Evolutionary conservation across 2,113 vertebrate genomes (phyloP).

Genomic region (Promerops cafer): DNA sequence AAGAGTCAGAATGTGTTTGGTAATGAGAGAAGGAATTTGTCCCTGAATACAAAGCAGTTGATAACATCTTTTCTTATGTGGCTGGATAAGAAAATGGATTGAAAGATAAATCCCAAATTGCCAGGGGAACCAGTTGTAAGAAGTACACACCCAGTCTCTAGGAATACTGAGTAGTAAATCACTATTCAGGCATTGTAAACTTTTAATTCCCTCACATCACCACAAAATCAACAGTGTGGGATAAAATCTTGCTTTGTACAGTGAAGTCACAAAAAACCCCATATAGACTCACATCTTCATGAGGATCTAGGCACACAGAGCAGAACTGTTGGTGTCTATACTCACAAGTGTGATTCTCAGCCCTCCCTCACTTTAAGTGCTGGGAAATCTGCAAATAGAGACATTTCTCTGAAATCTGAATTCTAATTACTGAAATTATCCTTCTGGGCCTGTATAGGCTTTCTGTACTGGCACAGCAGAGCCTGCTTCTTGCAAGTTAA

Average conservation of each 20-base stretch:
- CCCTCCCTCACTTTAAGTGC: background rate
- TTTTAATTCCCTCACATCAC: background rate
- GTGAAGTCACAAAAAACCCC: background rate
- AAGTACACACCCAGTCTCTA: background rate
- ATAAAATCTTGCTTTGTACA: background rate
- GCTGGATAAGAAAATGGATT: constrained; percentile 19
- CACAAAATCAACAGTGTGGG: background rate
- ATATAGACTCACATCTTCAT: background rate
- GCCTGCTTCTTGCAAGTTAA: background rate
- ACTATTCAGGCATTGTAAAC: background rate
- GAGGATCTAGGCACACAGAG: background rate
- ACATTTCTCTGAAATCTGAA: background rate
- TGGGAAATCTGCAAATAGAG: background rate
- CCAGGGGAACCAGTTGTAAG: background rate
- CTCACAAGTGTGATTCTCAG: background rate
- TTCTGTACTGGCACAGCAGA: background rate
- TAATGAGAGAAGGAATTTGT: constrained; percentile 11
- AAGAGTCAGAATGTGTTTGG: background rate
- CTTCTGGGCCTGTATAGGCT: background rate
- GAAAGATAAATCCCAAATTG: constrained; percentile 17
- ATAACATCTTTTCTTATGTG: background rate
- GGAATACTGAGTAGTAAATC: background rate
- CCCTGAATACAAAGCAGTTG: constrained; percentile 24
- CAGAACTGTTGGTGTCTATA: background rate
- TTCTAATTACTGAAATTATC: background rate